Base-by-base conservation (phyloP, 2,888 invertebrate species). In the Volucella bombylans region DNA sequence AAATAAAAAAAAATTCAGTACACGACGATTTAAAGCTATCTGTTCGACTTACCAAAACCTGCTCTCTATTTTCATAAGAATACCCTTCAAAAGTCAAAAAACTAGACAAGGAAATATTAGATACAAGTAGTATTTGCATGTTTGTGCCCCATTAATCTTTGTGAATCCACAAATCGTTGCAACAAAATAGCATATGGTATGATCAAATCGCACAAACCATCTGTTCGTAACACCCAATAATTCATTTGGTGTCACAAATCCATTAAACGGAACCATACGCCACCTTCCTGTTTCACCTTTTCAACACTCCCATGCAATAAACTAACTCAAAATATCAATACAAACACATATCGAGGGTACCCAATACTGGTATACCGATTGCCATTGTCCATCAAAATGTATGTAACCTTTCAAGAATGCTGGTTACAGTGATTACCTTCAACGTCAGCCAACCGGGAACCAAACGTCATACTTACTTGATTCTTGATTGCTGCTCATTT, bases 371-470 rank as follows among this genome's bases (percentile, higher is more conserved):
- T 2, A 31, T 31, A 31, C 31, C 31, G 6, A 31, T 31, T 31
- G 31, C 2, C 31, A 31, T 41, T 55, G 57, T 65, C 31, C 74
- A 47, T 71, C 83, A 67, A 45, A 52, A 69, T 71, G 71, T 41
- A 69, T 71, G 74, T 45, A 67, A 31, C 65, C 61, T 57, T 41
- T 8, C 6, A 55, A 62, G 55, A 69, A 82, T 55, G 47, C 61
- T 71, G 65, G 83, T 85, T 71, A 80, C 62, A 72, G 41, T 52
- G 49, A 12, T 77, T 68, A 43, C 67, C 68, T 69, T 81, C 68
- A 71, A 67, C 38, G 38, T 62, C 31, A 69, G 54, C 47, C 69
- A 79, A 59, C 50, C 54, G 31, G 54, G 52, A 79, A 64, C 50
- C 49, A 15, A 55, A 45, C 69, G 50, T 69, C 31, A 62, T 45